These are phyloP conservation scores for Cryptocheilus praepositus DNA, from an alignment of 2,888 invertebrate genomes.

Conservation along the genomic window DNA sequence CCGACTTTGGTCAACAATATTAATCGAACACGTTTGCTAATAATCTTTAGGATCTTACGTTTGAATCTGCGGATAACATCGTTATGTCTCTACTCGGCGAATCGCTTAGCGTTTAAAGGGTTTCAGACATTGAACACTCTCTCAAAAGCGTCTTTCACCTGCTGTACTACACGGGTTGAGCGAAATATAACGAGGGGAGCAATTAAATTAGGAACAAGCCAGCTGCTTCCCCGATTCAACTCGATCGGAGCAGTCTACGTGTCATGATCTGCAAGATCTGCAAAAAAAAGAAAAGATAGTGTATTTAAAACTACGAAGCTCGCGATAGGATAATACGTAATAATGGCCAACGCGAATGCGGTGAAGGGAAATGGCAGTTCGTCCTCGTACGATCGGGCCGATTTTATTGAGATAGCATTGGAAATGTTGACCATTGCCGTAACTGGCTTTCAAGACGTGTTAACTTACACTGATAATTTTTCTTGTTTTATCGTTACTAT, in stretches of 20 bases:
- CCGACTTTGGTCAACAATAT: too few species aligned
- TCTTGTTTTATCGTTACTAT: too few species aligned
- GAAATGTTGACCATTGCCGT: too few species aligned
- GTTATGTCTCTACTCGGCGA: neutral
- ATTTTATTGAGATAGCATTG: too few species aligned
- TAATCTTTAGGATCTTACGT: too few species aligned
- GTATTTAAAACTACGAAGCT: too few species aligned
- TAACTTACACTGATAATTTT: too few species aligned
- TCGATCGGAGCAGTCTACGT: slow-evolving; percentile 27
- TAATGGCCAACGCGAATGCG: neutral
- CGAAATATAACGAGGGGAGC: slow-evolving; percentile 36
- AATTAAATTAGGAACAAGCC: slow-evolving; percentile 38
- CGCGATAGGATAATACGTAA: neutral
- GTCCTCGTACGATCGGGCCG: too few species aligned
- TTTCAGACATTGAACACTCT: slow-evolving; percentile 4
- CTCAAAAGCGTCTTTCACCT: slow-evolving; percentile 12
- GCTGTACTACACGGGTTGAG: slow-evolving; percentile 1
- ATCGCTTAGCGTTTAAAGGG: slow-evolving; percentile 8
- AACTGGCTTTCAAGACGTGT: too few species aligned
- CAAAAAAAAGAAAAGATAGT: neutral
- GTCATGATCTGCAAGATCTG: slow-evolving; percentile 20
- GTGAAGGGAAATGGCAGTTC: neutral
- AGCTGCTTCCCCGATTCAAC: neutral
- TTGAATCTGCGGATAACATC: slow-evolving; percentile 3
- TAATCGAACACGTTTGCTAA: too few species aligned